Conservation (phyloP, 2,113 vertebrate species). For the Rhombomys opimus region DNA sequence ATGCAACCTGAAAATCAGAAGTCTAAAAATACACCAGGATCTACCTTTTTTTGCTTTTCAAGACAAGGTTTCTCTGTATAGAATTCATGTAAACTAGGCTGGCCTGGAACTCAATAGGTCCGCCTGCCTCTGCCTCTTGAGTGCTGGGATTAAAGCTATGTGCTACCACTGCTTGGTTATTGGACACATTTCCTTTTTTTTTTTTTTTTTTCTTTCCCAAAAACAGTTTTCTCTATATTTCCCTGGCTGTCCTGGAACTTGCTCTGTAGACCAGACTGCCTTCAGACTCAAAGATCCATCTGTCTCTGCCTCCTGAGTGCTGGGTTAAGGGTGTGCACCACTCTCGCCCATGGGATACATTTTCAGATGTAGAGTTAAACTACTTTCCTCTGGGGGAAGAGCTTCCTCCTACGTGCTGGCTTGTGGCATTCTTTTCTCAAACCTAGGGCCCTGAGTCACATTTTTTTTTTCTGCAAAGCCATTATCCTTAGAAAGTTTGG, state of each 20-base stretch:
- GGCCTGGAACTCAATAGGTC: background rate
- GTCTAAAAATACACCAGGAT: background rate
- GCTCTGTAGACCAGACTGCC: too few species aligned
- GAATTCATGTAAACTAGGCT: background rate
- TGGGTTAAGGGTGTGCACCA: too few species aligned
- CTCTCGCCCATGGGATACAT: background rate
- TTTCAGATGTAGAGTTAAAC: too few species aligned
- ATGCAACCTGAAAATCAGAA: background rate
- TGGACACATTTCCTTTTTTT: background rate
- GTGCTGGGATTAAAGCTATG: background rate
- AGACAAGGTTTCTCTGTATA: background rate
- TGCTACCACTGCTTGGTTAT: background rate
- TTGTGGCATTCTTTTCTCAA: background rate
- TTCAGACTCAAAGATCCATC: too few species aligned
- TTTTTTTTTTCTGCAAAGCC: background rate
- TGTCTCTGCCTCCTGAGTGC: too few species aligned
- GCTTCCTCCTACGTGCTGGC: background rate
- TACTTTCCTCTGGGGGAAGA: background rate
- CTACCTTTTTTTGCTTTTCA: background rate
- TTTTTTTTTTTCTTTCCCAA: too few species aligned
- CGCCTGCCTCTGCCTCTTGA: background rate
- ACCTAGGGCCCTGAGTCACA: background rate
- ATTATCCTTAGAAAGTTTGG: background rate
- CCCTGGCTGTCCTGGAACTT: too few species aligned
- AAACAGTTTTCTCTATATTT: too few species aligned